phyloP scores from a whole-genome alignment of 2,888 invertebrate species.

The Tridacna crocea region DNA sequence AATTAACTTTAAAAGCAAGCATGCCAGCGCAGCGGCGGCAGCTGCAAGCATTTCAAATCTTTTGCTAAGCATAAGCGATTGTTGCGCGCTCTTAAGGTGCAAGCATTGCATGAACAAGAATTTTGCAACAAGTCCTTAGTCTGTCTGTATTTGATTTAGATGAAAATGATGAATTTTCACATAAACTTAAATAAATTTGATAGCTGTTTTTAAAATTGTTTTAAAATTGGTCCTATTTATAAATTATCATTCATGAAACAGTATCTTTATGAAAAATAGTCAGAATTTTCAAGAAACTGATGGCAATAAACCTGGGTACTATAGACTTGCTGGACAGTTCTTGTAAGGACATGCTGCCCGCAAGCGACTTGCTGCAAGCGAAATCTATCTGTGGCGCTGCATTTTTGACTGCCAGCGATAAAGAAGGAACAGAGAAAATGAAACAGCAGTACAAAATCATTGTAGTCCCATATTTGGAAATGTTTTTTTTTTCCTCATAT shows the following conservation, averaged over 20 bases:
- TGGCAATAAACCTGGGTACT: background rate
- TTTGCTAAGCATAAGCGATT: background rate
- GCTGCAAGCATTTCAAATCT: background rate
- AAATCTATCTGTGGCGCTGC: background rate
- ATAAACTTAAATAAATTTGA: background rate
- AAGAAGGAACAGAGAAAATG: constrained; percentile 1
- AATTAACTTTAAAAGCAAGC: background rate
- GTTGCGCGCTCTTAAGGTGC: constrained; percentile 1
- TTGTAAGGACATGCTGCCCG: constrained; percentile 2
- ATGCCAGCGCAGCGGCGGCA: constrained; percentile 3
- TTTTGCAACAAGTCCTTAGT: constrained; percentile 8
- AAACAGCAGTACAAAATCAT: background rate
- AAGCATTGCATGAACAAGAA: constrained; percentile 12
- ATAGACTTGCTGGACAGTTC: background rate
- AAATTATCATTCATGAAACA: background rate
- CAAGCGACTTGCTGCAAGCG: constrained; percentile 5
- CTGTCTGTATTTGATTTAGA: no score
- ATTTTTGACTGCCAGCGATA: background rate
- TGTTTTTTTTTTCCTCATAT: no score
- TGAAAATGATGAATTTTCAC: no score
- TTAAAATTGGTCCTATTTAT: background rate
- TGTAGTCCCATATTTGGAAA: no score
- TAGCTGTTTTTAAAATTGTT: background rate
- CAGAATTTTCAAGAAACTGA: background rate
- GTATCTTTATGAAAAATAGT: background rate